Percentiles rank a stretch among this genome's conserved stretches.
Evolutionary conservation across 2,888 invertebrate species (phyloP).

Genomic region (Drosophila meridiana): DNA sequence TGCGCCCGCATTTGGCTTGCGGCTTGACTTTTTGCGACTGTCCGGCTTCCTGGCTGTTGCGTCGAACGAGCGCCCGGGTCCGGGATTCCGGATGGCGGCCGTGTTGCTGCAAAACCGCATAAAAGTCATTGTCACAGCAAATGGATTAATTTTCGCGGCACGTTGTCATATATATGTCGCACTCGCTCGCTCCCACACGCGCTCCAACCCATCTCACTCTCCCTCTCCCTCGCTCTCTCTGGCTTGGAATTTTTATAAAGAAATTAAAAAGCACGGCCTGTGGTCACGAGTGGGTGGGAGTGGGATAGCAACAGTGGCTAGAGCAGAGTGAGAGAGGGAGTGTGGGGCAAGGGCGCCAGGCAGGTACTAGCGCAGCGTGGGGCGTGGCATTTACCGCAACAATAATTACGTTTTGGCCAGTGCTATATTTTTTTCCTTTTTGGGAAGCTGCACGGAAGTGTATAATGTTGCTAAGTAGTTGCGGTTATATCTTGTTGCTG

Average conservation of each 20-base stretch:
- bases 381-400: slow-evolving; percentile 69
- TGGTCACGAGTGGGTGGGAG: slow-evolving; percentile 33
- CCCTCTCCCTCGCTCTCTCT: neutral
- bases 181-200: slow-evolving; percentile 24
- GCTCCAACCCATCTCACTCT: neutral
- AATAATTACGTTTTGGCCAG: slow-evolving; percentile 75
- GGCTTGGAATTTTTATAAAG: slow-evolving; percentile 57
- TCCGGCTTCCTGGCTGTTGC: slow-evolving; percentile 46
- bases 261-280: slow-evolving; percentile 74
- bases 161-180: slow-evolving; percentile 66
- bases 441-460: slow-evolving; percentile 76
- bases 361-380: slow-evolving; percentile 20
- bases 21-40: slow-evolving; percentile 74
- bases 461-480: slow-evolving; percentile 81
- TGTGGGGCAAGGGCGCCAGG: neutral
- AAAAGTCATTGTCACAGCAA: slow-evolving; percentile 81
- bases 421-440: slow-evolving; percentile 20
- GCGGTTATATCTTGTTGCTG: slow-evolving; percentile 66
- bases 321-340: neutral
- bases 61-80: slow-evolving; percentile 47
- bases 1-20: slow-evolving; percentile 69
- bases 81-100: slow-evolving; percentile 59
- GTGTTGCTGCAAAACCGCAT: slow-evolving; percentile 77
- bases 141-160: slow-evolving; percentile 81
- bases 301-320: neutral